A percentile compares a stretch with the other conserved stretches of the same genome.
Conservation (phyloP, 1,140 invertebrate species). For the Euwallacea fornicatus region DNA sequence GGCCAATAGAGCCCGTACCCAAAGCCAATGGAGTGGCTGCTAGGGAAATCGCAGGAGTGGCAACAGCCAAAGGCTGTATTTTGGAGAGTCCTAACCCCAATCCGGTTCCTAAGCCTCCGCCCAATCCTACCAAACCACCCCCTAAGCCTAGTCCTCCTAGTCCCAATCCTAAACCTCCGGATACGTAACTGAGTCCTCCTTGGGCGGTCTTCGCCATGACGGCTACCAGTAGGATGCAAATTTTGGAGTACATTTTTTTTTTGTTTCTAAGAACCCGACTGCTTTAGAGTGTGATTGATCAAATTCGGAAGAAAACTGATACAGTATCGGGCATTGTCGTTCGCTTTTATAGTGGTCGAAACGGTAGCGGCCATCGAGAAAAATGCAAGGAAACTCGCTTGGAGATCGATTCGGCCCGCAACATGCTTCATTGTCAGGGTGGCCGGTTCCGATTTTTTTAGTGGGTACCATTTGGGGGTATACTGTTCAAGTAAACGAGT, state of each 20-base stretch:
- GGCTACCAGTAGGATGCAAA: constrained; percentile 2
- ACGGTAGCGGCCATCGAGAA: constrained; percentile 9
- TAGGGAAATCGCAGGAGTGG: not conserved
- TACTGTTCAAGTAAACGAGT: too few species aligned
- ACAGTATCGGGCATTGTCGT: constrained; percentile 4
- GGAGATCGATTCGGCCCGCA: constrained; percentile 3
- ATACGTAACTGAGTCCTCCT: constrained; percentile 13
- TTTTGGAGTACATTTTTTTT: constrained; percentile 6
- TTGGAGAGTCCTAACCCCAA: not conserved
- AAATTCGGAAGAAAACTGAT: constrained; percentile 31
- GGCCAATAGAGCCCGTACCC: too few species aligned
- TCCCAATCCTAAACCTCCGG: constrained; percentile 2
- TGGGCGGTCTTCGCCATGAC: not conserved
- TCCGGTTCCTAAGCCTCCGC: not conserved
- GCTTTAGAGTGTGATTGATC: constrained; percentile 1
- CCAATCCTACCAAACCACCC: constrained; percentile 1
- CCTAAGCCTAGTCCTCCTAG: constrained; percentile 1
- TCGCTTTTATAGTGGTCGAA: constrained; percentile 21
- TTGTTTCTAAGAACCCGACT: not conserved
- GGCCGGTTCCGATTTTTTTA: constrained; percentile 22
- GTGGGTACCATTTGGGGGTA: too few species aligned
- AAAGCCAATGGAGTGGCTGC: not conserved
- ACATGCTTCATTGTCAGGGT: constrained; percentile 21
- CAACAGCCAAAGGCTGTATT: not conserved
- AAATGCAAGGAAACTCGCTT: constrained; percentile 24